Conservation (phyloP, 2,888 invertebrate genomes). For the Mythimna ferrago region DNA sequence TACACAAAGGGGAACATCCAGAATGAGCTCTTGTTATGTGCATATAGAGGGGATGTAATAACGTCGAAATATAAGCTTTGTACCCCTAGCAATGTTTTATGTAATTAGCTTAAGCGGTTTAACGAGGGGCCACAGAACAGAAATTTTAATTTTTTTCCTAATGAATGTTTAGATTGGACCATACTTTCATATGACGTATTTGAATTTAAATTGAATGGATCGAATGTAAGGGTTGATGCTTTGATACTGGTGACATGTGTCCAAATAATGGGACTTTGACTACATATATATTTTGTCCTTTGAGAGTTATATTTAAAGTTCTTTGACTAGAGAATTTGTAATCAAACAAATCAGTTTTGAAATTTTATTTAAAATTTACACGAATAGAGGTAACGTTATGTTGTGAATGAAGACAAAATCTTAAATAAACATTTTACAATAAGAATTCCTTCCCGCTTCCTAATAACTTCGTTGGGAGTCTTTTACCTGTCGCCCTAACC, state of each 20-base stretch:
- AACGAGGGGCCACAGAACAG: conserved; percentile 80
- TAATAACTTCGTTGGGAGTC: conserved; percentile 75
- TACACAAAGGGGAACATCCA: conserved; percentile 81
- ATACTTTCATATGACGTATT: conserved; percentile 82
- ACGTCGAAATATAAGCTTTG: conserved; percentile 78
- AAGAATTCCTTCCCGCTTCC: conserved; percentile 15
- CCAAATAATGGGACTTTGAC: conserved; percentile 78
- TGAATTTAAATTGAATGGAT: conserved; percentile 83
- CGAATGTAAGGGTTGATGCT: conserved; percentile 75
- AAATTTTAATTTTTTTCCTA: conserved; percentile 80
- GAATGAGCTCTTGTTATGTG: conserved; percentile 84
- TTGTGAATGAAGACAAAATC: not conserved
- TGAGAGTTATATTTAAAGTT: conserved; percentile 65
- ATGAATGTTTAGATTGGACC: conserved; percentile 89
- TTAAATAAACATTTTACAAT: conserved; percentile 21
- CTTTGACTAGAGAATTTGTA: conserved; percentile 43
- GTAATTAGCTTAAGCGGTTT: conserved; percentile 90
- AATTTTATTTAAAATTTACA: no score
- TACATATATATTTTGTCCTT: conserved; percentile 65
- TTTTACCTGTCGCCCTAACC: conserved; percentile 76
- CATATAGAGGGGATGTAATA: conserved; percentile 78
- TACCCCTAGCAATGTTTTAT: conserved; percentile 82
- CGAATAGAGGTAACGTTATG: not conserved
- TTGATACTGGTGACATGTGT: conserved; percentile 84
- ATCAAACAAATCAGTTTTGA: not conserved